A percentile compares a stretch with the other conserved stretches of the same genome.
These are phyloP conservation scores for Barbus barbus DNA, from an alignment of 2,113 vertebrate species.

Conservation along the genomic window DNA sequence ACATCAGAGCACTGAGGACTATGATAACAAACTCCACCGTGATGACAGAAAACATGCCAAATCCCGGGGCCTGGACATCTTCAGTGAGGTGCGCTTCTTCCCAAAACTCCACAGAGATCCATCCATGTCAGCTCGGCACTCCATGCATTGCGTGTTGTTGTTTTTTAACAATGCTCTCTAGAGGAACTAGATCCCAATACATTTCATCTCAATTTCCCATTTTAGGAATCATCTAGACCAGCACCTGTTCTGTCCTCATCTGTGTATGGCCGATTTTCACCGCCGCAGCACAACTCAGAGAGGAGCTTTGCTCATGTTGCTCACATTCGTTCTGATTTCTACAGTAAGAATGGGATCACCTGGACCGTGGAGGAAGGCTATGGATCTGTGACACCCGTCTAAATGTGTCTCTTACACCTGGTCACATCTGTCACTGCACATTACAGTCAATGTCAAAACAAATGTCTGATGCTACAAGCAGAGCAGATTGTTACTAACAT, in stretches of 20 bases:
- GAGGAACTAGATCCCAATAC: not conserved
- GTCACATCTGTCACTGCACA: not conserved
- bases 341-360: conserved; percentile 71
- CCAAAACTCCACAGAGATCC: not conserved
- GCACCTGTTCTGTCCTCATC: conserved; percentile 69
- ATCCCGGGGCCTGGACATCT: conserved; percentile 65
- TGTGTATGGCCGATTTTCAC: conserved; percentile 63
- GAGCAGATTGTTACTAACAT: not conserved
- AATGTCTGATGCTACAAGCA: not conserved
- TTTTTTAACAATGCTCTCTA: not conserved
- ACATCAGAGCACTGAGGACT: conserved; percentile 60
- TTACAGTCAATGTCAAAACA: not conserved
- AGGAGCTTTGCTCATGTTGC: conserved; percentile 56
- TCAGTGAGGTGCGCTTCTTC: conserved; percentile 64
- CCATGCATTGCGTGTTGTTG: not conserved
- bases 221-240: conserved; percentile 69
- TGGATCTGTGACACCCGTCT: conserved; percentile 66
- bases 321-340: conserved; percentile 66
- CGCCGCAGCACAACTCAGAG: conserved; percentile 18
- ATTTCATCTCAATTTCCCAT: not conserved
- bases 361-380: conserved; percentile 70
- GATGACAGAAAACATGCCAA: conserved; percentile 68
- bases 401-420: conserved; percentile 21
- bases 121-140: not conserved
- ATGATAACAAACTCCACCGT: conserved; percentile 63